Base-by-base conservation (phyloP, 2,888 invertebrate species). In the Petrolisthes cinctipes region DNA sequence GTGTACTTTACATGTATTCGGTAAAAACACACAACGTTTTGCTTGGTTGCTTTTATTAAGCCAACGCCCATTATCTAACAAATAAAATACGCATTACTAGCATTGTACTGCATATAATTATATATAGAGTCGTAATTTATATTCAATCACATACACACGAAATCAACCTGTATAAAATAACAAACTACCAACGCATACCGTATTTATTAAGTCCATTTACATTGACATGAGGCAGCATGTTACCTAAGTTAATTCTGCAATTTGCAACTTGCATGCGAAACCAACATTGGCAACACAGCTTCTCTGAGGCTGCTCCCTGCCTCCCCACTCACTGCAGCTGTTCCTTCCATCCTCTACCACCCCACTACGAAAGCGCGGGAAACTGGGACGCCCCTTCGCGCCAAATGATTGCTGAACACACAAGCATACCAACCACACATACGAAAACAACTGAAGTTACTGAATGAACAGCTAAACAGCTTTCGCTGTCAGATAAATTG, bases 301-400 rank as follows among this genome's bases (percentile, higher is more conserved):
- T 73, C 11, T 73, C 85, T 80, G 81, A 11, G 54, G 85, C 85
- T 86, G 81, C 73, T 81, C 81, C 6, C 23, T 71, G 7, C 61
- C 81, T 56, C 83, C 86, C 75, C 61, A 78, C 75, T 83, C 76
- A 68, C 79, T 9, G 83, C 57, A 73, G 87, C 87, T 87, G 83
- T 87, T 87, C 83, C 71, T 53, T 68, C 56, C 71, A 14, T 6
- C 71, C 20, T 20, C 80, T 56, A 14, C 87, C 87, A 79, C 87
- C 83, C 83, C 11, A 51, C 56, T 68, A 80, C 80, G 87, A 87
- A 87, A 87, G 87, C 87, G 87, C 87, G 87, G 87, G 87, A 87
- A 87, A 83, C 83, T 80, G 80, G 83, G 87, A 83, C 83, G 87
- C 87, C 87, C 83, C 83, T 79, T 87, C 87, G 83, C 87, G 83